Evolutionary conservation across 2,797 vertebrate species (phyloP).

Genomic region (Oceanodroma leucorhoa): DNA sequence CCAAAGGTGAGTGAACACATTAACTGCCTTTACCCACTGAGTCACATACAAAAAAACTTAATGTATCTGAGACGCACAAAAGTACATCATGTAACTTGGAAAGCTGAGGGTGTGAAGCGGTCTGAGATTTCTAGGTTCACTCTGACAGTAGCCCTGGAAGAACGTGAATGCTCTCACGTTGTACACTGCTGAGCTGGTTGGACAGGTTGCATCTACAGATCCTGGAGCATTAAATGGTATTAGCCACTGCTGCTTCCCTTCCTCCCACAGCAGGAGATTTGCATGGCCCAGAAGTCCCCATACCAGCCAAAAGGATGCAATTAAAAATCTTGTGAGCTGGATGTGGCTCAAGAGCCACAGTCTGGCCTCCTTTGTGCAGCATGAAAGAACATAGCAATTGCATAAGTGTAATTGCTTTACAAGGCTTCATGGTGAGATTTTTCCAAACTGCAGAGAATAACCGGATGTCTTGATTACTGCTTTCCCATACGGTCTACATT

Average conservation of each 20-base stretch:
- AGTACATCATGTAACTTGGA: neutral
- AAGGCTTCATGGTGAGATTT: neutral
- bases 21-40: neutral
- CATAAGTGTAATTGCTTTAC: neutral
- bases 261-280: neutral
- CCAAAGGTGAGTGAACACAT: neutral
- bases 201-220: neutral
- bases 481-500: neutral
- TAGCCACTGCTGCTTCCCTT: neutral
- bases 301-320: neutral
- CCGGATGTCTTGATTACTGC: neutral
- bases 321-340: neutral
- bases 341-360: neutral
- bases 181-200: neutral
- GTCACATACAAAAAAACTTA: neutral
- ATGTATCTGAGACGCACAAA: neutral
- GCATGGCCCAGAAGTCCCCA: neutral
- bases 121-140: neutral
- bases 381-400: neutral
- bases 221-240: neutral
- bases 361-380: neutral
- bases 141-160: neutral
- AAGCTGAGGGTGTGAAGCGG: neutral
- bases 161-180: neutral
- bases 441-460: neutral